Evolutionary conservation across 2,113 vertebrate genomes (phyloP).

Genomic region (Onychostoma macrolepis): DNA sequence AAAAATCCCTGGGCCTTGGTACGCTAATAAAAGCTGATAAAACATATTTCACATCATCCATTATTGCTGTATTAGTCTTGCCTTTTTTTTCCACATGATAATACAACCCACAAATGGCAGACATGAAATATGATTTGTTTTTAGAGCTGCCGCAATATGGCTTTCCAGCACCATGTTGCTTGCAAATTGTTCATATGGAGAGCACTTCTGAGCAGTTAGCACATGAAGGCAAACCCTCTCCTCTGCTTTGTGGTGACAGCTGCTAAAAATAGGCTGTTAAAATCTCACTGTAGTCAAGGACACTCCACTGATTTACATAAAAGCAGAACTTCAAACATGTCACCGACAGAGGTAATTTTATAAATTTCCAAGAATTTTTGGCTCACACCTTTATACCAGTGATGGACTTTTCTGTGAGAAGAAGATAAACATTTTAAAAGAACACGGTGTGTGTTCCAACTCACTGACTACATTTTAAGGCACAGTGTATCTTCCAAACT

Average conservation of each 20-base stretch:
- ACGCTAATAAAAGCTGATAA: neutral
- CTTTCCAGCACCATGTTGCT: neutral
- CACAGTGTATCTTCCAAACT: conserved; percentile 19
- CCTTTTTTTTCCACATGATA: conserved; percentile 3
- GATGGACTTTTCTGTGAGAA: conserved; percentile 14
- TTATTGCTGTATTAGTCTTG: conserved; percentile 8
- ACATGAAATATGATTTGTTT: conserved; percentile 29
- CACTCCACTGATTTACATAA: conserved; percentile 44
- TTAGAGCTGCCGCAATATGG: neutral
- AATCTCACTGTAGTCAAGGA: conserved; percentile 37
- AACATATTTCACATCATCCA: neutral
- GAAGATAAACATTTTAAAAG: neutral
- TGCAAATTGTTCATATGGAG: conserved; percentile 28
- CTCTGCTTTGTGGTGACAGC: conserved; percentile 24
- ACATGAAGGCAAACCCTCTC: conserved; percentile 11
- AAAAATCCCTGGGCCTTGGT: neutral
- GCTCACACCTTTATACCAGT: neutral
- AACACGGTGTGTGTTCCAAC: neutral
- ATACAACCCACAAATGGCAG: conserved; percentile 2
- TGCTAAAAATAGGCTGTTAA: conserved; percentile 44
- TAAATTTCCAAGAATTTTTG: neutral
- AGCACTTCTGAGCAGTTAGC: conserved; percentile 11
- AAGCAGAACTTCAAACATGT: conserved; percentile 37
- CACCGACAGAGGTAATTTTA: conserved; percentile 1
- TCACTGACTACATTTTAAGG: neutral